Evolutionary conservation across 2,888 invertebrate genomes (phyloP).

Genomic region (Drosophila gaucha): DNA sequence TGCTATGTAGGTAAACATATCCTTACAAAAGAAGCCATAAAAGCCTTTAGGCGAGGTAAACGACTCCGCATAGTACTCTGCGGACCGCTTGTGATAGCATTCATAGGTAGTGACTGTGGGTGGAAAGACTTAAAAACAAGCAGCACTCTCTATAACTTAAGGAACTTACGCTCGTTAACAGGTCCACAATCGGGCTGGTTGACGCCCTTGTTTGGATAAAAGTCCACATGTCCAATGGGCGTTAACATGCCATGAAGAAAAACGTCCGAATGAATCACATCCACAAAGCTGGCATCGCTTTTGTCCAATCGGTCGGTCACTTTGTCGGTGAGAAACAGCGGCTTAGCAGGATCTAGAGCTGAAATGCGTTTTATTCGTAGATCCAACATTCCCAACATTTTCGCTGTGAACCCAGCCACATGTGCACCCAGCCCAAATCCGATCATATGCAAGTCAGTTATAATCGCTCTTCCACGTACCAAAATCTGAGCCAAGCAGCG

Average conservation of each 20-base stretch:
- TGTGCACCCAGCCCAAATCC: slow-evolving; percentile 89
- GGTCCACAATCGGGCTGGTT: slow-evolving; percentile 86
- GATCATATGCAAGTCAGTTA: slow-evolving; percentile 85
- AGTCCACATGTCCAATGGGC: slow-evolving; percentile 86
- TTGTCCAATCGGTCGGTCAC: slow-evolving; percentile 85
- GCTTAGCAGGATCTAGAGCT: slow-evolving; percentile 88
- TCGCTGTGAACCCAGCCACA: slow-evolving; percentile 85
- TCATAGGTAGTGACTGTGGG: slow-evolving; percentile 62
- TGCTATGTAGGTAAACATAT: slow-evolving; percentile 85
- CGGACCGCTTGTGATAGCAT: slow-evolving; percentile 87
- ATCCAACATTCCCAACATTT: slow-evolving; percentile 75
- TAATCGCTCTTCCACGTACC: neutral
- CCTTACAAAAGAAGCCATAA: slow-evolving; percentile 84
- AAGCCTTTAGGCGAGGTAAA: slow-evolving; percentile 83
- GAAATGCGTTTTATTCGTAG: slow-evolving; percentile 84
- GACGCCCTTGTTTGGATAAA: slow-evolving; percentile 87
- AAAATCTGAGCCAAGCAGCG: neutral
- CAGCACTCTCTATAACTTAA: neutral
- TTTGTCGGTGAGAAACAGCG: slow-evolving; percentile 86
- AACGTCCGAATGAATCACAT: slow-evolving; percentile 88
- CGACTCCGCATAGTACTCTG: slow-evolving; percentile 87
- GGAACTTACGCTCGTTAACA: slow-evolving; percentile 12
- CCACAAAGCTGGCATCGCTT: slow-evolving; percentile 87
- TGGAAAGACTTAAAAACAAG: neutral
- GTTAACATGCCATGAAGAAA: slow-evolving; percentile 86